A percentile compares a stretch with the other conserved stretches of the same genome.
Conservation (phyloP, 2,888 invertebrate species). For the Drosophila affinis region DNA sequence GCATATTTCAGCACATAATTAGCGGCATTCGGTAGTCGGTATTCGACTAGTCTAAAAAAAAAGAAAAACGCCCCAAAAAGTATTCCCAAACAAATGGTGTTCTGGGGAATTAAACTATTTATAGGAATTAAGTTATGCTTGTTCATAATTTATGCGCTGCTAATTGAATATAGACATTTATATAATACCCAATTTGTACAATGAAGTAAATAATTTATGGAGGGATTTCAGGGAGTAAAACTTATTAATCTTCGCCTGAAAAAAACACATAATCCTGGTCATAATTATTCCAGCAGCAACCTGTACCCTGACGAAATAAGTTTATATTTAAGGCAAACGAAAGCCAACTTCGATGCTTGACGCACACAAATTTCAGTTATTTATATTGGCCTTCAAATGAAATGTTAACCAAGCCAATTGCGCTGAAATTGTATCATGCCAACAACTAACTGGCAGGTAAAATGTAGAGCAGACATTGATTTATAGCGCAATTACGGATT, state of each 20-base stretch:
- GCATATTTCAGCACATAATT: slow-evolving; percentile 70
- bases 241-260: slow-evolving; percentile 12
- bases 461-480: slow-evolving; percentile 71
- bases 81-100: slow-evolving; percentile 16
- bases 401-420: slow-evolving; percentile 37
- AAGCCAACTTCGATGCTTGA: slow-evolving; percentile 24
- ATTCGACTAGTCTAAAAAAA: slow-evolving; percentile 6
- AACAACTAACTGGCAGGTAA: slow-evolving; percentile 51
- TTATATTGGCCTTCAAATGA: slow-evolving; percentile 46
- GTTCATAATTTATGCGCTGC: slow-evolving; percentile 9
- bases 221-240: background rate
- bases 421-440: slow-evolving; percentile 33
- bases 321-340: slow-evolving; percentile 16
- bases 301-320: slow-evolving; percentile 6
- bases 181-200: background rate
- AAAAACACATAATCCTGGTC: slow-evolving; percentile 10
- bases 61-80: slow-evolving; percentile 8
- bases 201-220: slow-evolving; percentile 2
- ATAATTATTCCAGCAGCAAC: slow-evolving; percentile 12
- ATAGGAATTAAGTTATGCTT: slow-evolving; percentile 15
- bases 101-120: slow-evolving; percentile 27
- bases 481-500: slow-evolving; percentile 65
- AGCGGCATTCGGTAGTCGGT: slow-evolving; percentile 25
- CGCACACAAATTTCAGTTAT: slow-evolving; percentile 51
- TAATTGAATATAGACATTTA: background rate